A percentile compares a stretch with the other conserved stretches of the same genome.
These are phyloP conservation scores for Ardeotis arabs DNA, from an alignment of 2,113 vertebrate genomes.

Conservation along the genomic window DNA sequence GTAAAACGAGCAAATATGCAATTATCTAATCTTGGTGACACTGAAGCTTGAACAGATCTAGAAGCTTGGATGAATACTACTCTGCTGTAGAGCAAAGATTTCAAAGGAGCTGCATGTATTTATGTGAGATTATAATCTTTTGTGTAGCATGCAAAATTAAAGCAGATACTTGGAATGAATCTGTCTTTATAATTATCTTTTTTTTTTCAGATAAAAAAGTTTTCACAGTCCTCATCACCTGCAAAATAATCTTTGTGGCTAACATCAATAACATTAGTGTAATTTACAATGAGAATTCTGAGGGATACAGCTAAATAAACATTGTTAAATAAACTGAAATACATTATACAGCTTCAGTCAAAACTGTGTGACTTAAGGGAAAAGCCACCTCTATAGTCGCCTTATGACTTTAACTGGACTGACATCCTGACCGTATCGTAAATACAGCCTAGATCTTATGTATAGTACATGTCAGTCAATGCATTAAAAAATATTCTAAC, in stretches of 20 bases:
- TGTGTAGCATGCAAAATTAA: not conserved
- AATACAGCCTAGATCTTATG: not conserved
- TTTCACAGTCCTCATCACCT: not conserved
- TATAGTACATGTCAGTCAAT: not conserved
- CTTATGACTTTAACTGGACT: not conserved
- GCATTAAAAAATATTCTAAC: not conserved
- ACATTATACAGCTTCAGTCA: not conserved
- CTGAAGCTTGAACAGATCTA: not conserved
- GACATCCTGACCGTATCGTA: not conserved
- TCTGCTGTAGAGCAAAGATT: not conserved
- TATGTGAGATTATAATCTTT: not conserved
- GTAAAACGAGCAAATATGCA: not conserved
- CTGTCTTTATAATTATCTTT: not conserved
- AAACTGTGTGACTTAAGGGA: not conserved
- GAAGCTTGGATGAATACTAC: not conserved
- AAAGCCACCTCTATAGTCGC: not conserved
- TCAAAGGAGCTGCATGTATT: not conserved
- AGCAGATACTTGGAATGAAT: not conserved
- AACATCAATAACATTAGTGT: not conserved
- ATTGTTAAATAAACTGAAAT: not conserved
- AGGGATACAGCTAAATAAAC: not conserved
- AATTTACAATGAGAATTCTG: not conserved
- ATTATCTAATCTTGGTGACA: not conserved
- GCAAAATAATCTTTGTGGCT: not conserved
- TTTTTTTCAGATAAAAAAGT: not conserved